phyloP scores from a whole-genome alignment of 2,888 invertebrate species.

The Drosophila anomelani region DNA sequence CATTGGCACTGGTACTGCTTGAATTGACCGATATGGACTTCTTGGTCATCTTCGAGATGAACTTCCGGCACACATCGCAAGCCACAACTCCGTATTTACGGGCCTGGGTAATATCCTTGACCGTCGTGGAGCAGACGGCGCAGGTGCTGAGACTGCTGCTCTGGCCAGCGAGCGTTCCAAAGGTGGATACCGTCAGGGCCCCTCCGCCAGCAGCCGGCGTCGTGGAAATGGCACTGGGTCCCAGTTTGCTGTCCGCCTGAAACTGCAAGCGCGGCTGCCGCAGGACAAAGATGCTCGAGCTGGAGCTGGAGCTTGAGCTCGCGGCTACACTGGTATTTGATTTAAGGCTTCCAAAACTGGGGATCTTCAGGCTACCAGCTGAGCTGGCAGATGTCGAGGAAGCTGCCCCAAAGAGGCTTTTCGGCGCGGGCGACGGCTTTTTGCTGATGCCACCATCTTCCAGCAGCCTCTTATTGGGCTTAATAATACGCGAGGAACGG shows the following conservation, averaged over 20 bases:
- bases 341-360: conserved; percentile 58
- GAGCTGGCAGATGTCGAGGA: conserved; percentile 31
- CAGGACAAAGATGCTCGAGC: conserved; percentile 68
- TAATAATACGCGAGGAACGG: conserved; percentile 94
- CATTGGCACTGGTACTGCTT: conserved; percentile 16
- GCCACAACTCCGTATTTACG: conserved; percentile 93
- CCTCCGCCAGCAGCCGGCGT: conserved; percentile 17
- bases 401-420: conserved; percentile 75
- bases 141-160: conserved; percentile 87
- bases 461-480: conserved; percentile 93
- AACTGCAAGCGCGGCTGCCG: conserved; percentile 83
- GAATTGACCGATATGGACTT: conserved; percentile 57
- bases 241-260: conserved; percentile 70
- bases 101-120: conserved; percentile 91
- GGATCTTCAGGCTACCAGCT: conserved; percentile 31
- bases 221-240: conserved; percentile 53
- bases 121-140: conserved; percentile 91
- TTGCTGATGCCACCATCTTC: conserved; percentile 87
- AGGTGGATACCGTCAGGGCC: conserved; percentile 34
- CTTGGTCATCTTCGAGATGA: conserved; percentile 90
- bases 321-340: conserved; percentile 59
- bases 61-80: conserved; percentile 94
- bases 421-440: conserved; percentile 58
- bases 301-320: conserved; percentile 24
- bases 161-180: conserved; percentile 48